Evolutionary conservation across 2,113 vertebrate species (phyloP).

Genomic region (Apodemus sylvaticus): DNA sequence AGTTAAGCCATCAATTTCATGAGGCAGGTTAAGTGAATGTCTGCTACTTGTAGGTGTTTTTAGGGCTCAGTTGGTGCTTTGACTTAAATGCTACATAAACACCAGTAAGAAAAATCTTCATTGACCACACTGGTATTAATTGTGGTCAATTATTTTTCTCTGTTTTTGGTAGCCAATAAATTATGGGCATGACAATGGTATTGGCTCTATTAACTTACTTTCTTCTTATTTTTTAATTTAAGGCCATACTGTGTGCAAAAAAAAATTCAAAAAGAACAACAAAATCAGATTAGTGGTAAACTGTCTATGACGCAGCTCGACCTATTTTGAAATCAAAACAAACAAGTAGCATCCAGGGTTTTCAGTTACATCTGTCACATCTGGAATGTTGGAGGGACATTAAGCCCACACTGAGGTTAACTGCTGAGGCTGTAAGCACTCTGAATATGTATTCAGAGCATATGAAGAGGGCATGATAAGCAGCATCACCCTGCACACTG

Average conservation of each 20-base stretch:
- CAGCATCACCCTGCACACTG: not conserved
- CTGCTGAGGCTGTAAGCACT: not conserved
- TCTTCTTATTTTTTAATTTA: constrained; percentile 38
- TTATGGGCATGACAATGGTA: not conserved
- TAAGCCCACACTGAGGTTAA: not conserved
- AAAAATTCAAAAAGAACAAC: not conserved
- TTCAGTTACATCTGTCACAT: constrained; percentile 7
- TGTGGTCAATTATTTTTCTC: not conserved
- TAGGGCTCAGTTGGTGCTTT: not conserved
- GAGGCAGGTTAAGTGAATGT: not conserved
- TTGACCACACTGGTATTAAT: not conserved
- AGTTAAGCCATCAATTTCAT: not conserved
- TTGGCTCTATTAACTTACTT: constrained; percentile 8
- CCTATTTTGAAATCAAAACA: constrained; percentile 47
- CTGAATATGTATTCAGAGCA: not conserved
- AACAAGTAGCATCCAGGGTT: not conserved
- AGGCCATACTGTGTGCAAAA: not conserved
- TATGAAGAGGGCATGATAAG: not conserved
- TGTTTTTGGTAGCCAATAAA: not conserved
- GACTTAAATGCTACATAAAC: not conserved
- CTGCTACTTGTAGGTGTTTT: not conserved
- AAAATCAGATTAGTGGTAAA: not conserved
- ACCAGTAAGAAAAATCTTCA: not conserved
- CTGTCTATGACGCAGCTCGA: not conserved
- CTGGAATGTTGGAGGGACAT: not conserved